Base-by-base conservation (phyloP, 2,797 vertebrate species). In the Lycodopsis pacificus region DNA sequence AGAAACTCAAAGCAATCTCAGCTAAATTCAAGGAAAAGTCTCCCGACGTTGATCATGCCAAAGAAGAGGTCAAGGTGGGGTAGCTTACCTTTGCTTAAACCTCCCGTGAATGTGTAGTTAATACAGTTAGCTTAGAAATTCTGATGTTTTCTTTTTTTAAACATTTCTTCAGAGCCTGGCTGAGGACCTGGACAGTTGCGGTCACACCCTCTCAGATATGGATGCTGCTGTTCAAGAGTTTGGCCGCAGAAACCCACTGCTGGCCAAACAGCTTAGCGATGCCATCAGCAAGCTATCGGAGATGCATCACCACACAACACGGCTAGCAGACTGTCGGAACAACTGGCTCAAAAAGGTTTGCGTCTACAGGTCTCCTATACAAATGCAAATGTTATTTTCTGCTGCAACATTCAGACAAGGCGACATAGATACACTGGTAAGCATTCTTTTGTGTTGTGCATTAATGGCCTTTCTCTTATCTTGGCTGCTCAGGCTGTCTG, bases 301-400 rank as follows among this genome's bases (percentile, higher is more conserved):
- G 53, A 91, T 98, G 83, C 97, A 99, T 85, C 96, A 96, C 71
- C 97, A 99, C 88, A 97, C 96, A 1, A 86, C 95, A 49, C 92
- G 95, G 12, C 94, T 98, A 14, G 96, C 96, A 13, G 97, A 99
- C 85, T 96, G 95, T 56, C 94, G 96, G 69, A 95, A 95, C 78
- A 91, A 95, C 76, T 96, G 96, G 90, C 96, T 99, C 36, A 96
- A 94, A 73, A 97, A 99, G 97, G 98, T 99, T 90, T n/a, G 86
- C 4, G 20, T 71, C 36, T 38, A 66, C 7, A 36, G 0, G 0
- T 32, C 3, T 32, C 59, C 1, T 34, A 1, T 57, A 20, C 2
- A 32, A 44, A 9, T 42, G 5, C 25, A 62, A 17, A 30, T 54
- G 14, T 20, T 44, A 20, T 62, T 56, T 51, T 15, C 20, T 46